These are phyloP conservation scores for Mesocricetus auratus DNA, from an alignment of 2,113 vertebrate genomes.

Conservation along the genomic window DNA sequence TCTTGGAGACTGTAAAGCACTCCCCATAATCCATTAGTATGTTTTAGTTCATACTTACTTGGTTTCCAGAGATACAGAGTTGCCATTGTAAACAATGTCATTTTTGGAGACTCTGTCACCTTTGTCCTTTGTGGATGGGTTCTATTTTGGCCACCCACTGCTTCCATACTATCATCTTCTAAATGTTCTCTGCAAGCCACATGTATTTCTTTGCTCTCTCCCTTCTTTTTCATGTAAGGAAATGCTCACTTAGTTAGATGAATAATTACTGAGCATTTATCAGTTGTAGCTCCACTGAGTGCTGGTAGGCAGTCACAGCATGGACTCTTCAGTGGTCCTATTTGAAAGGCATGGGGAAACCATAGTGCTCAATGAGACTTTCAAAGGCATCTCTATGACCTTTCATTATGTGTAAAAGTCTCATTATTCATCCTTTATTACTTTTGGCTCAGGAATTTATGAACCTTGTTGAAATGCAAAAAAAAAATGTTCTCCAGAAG, in stretches of 20 bases:
- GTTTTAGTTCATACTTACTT: not conserved
- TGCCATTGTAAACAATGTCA: not conserved
- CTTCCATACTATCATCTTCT: not conserved
- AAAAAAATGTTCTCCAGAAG: not conserved
- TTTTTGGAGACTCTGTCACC: not conserved
- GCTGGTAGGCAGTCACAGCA: not conserved
- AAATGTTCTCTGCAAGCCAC: not conserved
- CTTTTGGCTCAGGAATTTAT: conserved; percentile 59
- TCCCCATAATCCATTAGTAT: not conserved
- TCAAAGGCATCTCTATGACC: conserved; percentile 8
- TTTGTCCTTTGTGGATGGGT: not conserved
- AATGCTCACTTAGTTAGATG: not conserved
- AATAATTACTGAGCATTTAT: not conserved
- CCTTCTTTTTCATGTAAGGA: not conserved
- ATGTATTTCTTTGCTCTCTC: not conserved
- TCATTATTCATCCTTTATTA: not conserved
- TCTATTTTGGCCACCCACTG: not conserved
- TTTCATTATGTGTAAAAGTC: conserved; percentile 37
- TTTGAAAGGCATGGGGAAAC: not conserved
- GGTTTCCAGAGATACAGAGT: not conserved
- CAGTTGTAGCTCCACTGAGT: not conserved
- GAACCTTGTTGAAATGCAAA: conserved; percentile 57
- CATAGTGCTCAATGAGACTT: conserved; percentile 39
- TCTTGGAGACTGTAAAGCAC: not conserved
- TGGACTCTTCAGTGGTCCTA: not conserved